Conservation (phyloP, 2,113 vertebrate species). For the Neomonachus schauinslandi region DNA sequence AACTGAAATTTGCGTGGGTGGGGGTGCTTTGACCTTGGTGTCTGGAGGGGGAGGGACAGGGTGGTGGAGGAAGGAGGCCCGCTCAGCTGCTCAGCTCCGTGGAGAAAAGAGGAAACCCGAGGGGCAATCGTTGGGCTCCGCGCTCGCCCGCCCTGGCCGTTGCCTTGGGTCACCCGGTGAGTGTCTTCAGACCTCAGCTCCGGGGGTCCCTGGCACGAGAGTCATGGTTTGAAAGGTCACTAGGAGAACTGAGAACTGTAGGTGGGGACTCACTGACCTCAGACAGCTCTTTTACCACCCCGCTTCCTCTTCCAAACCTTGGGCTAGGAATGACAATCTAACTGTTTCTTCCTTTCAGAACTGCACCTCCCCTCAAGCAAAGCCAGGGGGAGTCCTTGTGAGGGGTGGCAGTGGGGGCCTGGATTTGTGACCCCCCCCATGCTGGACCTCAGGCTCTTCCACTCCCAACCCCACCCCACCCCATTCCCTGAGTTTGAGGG, state of each 20-base stretch:
- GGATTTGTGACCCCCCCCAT: not conserved
- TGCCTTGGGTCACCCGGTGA: not conserved
- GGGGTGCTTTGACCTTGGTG: not conserved
- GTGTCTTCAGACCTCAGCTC: not conserved
- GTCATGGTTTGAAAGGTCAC: not conserved
- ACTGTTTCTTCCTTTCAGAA: not conserved
- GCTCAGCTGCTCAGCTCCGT: not conserved
- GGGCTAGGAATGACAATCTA: not conserved
- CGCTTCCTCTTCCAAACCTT: not conserved
- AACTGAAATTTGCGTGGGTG: not conserved
- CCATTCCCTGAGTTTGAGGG: not conserved
- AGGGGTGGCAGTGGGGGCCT: too few relatives aligned
- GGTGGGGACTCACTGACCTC: not conserved
- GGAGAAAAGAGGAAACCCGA: not conserved
- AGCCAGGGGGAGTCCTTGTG: not conserved
- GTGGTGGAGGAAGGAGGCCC: not conserved
- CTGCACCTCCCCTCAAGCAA: not conserved
- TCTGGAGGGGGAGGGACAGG: too few relatives aligned
- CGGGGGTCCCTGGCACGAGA: too few relatives aligned
- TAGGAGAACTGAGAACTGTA: not conserved
- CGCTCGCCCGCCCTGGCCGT: not conserved
- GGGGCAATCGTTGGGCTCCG: too few relatives aligned
- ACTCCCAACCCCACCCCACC: too few relatives aligned
- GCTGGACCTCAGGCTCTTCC: too few relatives aligned
- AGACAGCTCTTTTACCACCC: not conserved